Base-by-base conservation (phyloP, 1,140 invertebrate genomes). In the Potamilus streckersoni region DNA sequence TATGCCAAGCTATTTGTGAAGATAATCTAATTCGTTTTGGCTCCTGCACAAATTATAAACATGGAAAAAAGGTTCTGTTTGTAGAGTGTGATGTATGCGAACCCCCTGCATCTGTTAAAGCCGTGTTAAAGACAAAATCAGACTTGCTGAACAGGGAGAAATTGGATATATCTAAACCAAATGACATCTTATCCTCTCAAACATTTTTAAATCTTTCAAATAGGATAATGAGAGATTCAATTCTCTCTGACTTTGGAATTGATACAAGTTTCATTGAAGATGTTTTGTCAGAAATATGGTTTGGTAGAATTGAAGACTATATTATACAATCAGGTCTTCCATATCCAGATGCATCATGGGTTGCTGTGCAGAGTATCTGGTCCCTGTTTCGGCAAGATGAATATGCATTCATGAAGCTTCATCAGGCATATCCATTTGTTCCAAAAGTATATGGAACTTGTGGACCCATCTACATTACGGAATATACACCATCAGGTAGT, bases 361-460 rank as follows among this genome's bases (percentile, higher is more conserved):
- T 73, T 64, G 81, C 82, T 16, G 92, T 93, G 89, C 90, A 92
- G 75, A 93, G 92, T 83, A 87, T 93, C 12, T 94, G 93, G 93
- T 82, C 88, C 59, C 81, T 94, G 20, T 73, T 93, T 13, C 92
- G 94, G 81, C 93, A 94, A 81, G 92, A 93, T 81, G 93, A 94
- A 84, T 94, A 93, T 84, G 75, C 93, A 16, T 87, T 93, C 27
- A 91, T 92, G n/a, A 89, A 91, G 62, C 82, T 93, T 6, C 92
- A 92, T 83, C 90, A 92, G 70, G 91, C 93, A 72, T 88, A 88
- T 69, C 91, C 92, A 68, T 87, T 93, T 64, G 93, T 94, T 82
- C 93, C 94, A 15, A 91, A 92, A 82, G 82, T 93, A n/a, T 88
- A 93, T 68, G 93, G 93, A 3, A 92, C 93, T 17, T 94, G 94